Evolutionary conservation across 2,113 vertebrate species (phyloP).

Genomic region (Brienomyrus longianalis): DNA sequence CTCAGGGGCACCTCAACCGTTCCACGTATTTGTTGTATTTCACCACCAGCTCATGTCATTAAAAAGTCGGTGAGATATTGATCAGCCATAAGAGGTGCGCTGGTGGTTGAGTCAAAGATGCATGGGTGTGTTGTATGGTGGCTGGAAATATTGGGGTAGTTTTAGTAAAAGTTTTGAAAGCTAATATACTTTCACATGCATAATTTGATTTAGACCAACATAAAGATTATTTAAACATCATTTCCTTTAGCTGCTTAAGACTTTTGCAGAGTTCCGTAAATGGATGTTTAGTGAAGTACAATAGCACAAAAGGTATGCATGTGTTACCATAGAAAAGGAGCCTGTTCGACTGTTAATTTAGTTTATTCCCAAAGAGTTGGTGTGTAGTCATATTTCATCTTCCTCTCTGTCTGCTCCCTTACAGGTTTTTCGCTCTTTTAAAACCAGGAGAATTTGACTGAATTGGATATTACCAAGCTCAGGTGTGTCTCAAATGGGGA

Average conservation of each 20-base stretch:
- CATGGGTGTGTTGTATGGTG: background rate
- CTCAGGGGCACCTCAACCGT: background rate
- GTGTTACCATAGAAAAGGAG: background rate
- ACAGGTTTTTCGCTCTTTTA: background rate
- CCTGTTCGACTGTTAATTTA: background rate
- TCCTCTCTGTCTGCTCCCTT: background rate
- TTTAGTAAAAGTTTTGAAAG: background rate
- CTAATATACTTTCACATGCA: background rate
- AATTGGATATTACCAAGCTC: background rate
- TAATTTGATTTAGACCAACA: background rate
- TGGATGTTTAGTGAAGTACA: background rate
- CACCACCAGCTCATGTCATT: background rate
- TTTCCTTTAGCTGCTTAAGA: background rate
- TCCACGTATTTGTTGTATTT: background rate
- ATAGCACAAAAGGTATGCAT: background rate
- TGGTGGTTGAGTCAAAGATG: too few relatives aligned
- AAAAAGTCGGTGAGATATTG: background rate
- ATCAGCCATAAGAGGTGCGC: background rate
- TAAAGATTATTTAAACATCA: background rate
- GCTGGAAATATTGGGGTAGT: background rate
- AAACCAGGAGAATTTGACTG: background rate
- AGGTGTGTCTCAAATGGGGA: background rate
- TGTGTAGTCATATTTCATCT: background rate
- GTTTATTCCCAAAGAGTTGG: background rate
- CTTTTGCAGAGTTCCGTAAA: background rate